Conservation (phyloP, 1,140 invertebrate species). For the Drosophila pectinifera region DNA sequence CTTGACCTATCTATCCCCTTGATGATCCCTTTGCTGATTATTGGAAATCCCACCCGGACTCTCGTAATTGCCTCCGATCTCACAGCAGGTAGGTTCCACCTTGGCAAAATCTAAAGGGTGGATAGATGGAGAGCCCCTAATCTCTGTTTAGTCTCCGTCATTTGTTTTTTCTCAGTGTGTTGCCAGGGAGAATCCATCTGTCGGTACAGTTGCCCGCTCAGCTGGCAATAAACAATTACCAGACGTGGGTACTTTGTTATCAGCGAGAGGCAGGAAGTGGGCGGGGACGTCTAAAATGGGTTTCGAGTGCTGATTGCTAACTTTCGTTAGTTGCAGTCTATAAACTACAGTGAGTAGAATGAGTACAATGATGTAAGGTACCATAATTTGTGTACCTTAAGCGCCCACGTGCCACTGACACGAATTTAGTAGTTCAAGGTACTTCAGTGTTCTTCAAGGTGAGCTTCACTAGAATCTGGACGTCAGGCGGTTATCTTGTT, state of each 20-base stretch:
- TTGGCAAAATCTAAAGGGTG: slow-evolving; percentile 22
- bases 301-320: slow-evolving; percentile 24
- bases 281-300: slow-evolving; percentile 26
- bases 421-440: no score
- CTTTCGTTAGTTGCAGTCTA: slow-evolving; percentile 17
- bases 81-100: slow-evolving; percentile 23
- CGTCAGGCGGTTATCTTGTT: slow-evolving; percentile 42
- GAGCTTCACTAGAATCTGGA: background rate
- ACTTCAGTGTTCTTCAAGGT: no score
- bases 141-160: background rate
- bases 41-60: background rate
- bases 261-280: slow-evolving; percentile 34
- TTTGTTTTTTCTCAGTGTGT: slow-evolving; percentile 25
- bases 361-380: background rate
- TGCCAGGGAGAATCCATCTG: slow-evolving; percentile 4
- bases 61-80: slow-evolving; percentile 15
- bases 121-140: background rate
- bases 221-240: slow-evolving; percentile 28
- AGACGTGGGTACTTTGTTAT: slow-evolving; percentile 17
- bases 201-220: slow-evolving; percentile 8
- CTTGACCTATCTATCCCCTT: slow-evolving; percentile 12
- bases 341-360: slow-evolving; percentile 16
- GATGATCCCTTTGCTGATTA: slow-evolving; percentile 6
- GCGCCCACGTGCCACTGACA: slow-evolving; percentile 14
- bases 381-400: slow-evolving; percentile 8